Evolutionary conservation across 2,113 vertebrate genomes (phyloP), one percentile per base, ranked within the genome.

Genomic region (Coracopsis vasa): DNA sequence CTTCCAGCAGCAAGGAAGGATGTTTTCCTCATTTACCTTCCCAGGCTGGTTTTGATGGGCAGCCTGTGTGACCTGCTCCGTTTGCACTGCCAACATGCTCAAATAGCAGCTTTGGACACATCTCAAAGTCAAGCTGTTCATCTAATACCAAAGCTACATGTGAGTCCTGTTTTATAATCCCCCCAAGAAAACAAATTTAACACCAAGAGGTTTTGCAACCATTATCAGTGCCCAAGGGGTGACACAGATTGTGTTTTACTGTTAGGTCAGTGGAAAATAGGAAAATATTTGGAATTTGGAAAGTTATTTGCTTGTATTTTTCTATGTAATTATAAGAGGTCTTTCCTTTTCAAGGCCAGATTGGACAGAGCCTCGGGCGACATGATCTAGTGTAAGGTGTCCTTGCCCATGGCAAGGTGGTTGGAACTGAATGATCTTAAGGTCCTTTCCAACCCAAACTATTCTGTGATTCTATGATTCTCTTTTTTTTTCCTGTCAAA

Each of bases 251-350:
- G 7, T 42, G n/a, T 35, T 72, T 37, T 51, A 24, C 18, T 82
- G 39, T 54, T 61, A 24, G 65, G 65, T 78, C 42, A 54, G 39
- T 44, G 41, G 47, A 84, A 71, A 78, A 92, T 70, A 73, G 37
- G n/a, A 84, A 66, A 73, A 64, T 21, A 9, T 58, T 92, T 85
- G 58, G 60, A 73, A 60, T 90, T 90, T 94, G 62, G 35, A 54
- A 89, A 81, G 56, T 35, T 91, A 65, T 48, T 95, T 84, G 23
- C 67, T 94, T 85, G 16, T 81, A 10, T 82, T 73, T 74, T 86
- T 92, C 86, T 29, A n/a, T 94, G 87, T 28, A 53, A 74, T 69
- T 92, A 23, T 85, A 91, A 88, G 65, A 72, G 70, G n/a, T 83
- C 39, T 95, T 67, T 24, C 77, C 13, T 11, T 29, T 44, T 31